These are phyloP conservation scores for Acanthopleura granulata DNA, from an alignment of 2,888 invertebrate species.

Conservation along the genomic window DNA sequence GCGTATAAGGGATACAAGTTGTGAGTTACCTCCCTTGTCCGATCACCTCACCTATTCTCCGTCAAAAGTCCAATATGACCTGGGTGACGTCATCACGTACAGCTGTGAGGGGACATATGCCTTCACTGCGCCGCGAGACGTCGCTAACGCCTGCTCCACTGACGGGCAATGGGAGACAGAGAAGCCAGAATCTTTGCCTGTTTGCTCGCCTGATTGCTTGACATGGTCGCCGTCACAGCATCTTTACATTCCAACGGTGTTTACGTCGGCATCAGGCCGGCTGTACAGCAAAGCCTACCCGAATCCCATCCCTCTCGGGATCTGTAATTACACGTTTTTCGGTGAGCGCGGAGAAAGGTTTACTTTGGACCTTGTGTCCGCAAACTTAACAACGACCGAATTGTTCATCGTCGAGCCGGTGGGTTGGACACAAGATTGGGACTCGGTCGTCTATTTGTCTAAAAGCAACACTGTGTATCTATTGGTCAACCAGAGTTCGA, in stretches of 20 bases:
- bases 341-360: neutral
- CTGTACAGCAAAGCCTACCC: constrained; percentile 5
- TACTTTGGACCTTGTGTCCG: neutral
- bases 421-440: neutral
- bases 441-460: neutral
- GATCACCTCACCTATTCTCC: neutral
- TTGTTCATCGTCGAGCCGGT: neutral
- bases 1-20: neutral
- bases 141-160: neutral
- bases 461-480: neutral
- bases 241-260: neutral
- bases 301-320: neutral
- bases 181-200: neutral
- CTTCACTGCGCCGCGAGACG: neutral
- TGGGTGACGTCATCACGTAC: neutral
- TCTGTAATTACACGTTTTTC: constrained; percentile 4
- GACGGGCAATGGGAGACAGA: neutral
- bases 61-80: neutral
- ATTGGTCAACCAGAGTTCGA: neutral
- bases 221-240: neutral
- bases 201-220: neutral
- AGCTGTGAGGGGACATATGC: neutral
- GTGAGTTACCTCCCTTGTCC: neutral
- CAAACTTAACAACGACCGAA: neutral
- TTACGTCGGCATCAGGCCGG: neutral